These are phyloP conservation scores for Acanthococcus lagerstroemiae DNA, from an alignment of 2,888 invertebrate genomes.

Conservation along the genomic window DNA sequence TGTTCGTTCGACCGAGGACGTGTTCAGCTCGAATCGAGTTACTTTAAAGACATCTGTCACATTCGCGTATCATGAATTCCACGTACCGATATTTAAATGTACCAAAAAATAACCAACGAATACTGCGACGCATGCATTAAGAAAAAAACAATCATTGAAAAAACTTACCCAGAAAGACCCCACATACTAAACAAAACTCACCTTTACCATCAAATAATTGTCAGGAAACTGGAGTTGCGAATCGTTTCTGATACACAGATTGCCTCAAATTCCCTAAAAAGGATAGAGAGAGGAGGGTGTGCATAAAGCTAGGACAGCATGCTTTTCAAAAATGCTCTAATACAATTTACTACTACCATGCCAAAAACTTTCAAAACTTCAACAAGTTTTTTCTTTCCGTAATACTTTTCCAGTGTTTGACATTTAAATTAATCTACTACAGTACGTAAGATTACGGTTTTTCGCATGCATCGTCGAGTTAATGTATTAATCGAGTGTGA, in stretches of 20 bases:
- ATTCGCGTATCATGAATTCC: too few species aligned
- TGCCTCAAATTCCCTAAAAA: constrained; percentile 30
- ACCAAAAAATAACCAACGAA: too few species aligned
- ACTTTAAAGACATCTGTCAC: too few species aligned
- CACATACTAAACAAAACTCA: constrained; percentile 18
- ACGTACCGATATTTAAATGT: too few species aligned
- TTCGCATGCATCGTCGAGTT: not conserved
- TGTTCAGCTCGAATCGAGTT: too few species aligned
- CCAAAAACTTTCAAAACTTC: constrained; percentile 1
- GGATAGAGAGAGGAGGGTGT: constrained; percentile 31
- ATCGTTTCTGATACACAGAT: constrained; percentile 28
- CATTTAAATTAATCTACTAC: not conserved
- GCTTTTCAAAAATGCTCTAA: constrained; percentile 25
- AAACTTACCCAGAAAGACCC: constrained; percentile 12
- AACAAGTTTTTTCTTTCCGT: not conserved
- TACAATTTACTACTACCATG: constrained; percentile 24
- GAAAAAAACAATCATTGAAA: not conserved
- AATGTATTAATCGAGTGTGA: not conserved
- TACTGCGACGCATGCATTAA: not conserved
- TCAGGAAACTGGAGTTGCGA: constrained; percentile 29
- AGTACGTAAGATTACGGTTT: not conserved
- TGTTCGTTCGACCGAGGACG: too few species aligned
- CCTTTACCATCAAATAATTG: constrained; percentile 26
- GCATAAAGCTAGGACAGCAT: constrained; percentile 31
- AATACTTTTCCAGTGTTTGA: not conserved